Percentiles rank a stretch among this genome's conserved stretches.
Conservation (phyloP, 2,113 vertebrate genomes). For the Gadus chalcogrammus region DNA sequence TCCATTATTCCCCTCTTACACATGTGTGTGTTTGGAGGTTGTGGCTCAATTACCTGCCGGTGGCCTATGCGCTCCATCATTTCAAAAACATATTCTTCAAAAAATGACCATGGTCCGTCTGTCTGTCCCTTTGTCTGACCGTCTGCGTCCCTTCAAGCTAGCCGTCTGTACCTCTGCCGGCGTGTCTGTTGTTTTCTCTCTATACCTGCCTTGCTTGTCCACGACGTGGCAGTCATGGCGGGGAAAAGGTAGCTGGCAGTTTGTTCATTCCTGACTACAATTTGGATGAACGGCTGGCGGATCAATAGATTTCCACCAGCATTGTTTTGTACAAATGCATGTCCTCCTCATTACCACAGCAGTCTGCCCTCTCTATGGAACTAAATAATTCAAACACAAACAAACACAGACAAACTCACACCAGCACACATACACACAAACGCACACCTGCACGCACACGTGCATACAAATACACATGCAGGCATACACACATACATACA, state of each 20-base stretch:
- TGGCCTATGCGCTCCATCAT: no score
- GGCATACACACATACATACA: slow-evolving; percentile 12
- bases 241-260: slow-evolving; percentile 53
- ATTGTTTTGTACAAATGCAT: slow-evolving; percentile 79
- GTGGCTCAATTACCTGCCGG: not conserved
- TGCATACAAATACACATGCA: slow-evolving; percentile 17
- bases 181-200: not conserved
- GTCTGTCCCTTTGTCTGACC: not conserved
- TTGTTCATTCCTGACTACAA: slow-evolving; percentile 56
- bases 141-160: not conserved
- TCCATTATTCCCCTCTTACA: no score
- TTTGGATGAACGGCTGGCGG: slow-evolving; percentile 71
- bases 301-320: slow-evolving; percentile 80
- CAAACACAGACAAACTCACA: slow-evolving; percentile 21
- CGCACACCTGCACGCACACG: slow-evolving; percentile 1
- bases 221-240: slow-evolving; percentile 40
- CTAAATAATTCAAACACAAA: slow-evolving; percentile 78
- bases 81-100: no score
- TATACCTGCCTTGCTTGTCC: not conserved
- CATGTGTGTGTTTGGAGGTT: slow-evolving; percentile 34
- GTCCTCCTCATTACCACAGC: slow-evolving; percentile 79
- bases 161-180: not conserved
- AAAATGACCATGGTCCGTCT: not conserved
- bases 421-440: not conserved
- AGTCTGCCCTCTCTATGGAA: slow-evolving; percentile 71